phyloP scores from a whole-genome alignment of 1,140 invertebrate species.

The Calephelis nemesis region DNA sequence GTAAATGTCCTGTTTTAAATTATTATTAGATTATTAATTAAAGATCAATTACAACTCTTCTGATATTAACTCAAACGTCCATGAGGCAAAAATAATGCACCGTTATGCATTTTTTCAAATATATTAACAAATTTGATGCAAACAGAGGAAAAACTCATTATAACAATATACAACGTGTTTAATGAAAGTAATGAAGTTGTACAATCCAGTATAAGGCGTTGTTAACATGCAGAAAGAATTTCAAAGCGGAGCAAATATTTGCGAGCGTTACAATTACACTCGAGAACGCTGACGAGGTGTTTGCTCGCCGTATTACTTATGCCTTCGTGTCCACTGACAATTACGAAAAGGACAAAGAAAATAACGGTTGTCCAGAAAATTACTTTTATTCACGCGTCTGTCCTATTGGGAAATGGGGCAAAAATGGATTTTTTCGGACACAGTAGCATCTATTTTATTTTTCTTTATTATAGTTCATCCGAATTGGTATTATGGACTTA shows the following conservation, averaged over 20 bases:
- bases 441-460: background rate
- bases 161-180: too few species aligned
- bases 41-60: too few species aligned
- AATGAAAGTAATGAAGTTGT: background rate
- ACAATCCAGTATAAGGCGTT: background rate
- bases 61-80: too few species aligned
- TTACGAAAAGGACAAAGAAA: constrained; percentile 12
- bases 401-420: background rate
- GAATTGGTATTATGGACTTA: too few species aligned
- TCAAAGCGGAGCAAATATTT: background rate
- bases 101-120: too few species aligned
- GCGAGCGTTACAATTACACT: background rate
- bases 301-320: constrained; percentile 5
- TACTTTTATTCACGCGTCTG: background rate
- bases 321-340: constrained; percentile 5
- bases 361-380: background rate
- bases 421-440: background rate
- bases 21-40: too few species aligned
- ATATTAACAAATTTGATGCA: too few species aligned
- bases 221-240: constrained; percentile 9
- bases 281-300: background rate
- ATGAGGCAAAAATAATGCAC: too few species aligned
- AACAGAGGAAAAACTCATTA: too few species aligned
- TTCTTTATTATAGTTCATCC: background rate
- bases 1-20: too few species aligned